A percentile compares a stretch with the other conserved stretches of the same genome.
These are phyloP conservation scores for Drosophila hydei DNA, from an alignment of 1,140 invertebrate species.

Conservation along the genomic window DNA sequence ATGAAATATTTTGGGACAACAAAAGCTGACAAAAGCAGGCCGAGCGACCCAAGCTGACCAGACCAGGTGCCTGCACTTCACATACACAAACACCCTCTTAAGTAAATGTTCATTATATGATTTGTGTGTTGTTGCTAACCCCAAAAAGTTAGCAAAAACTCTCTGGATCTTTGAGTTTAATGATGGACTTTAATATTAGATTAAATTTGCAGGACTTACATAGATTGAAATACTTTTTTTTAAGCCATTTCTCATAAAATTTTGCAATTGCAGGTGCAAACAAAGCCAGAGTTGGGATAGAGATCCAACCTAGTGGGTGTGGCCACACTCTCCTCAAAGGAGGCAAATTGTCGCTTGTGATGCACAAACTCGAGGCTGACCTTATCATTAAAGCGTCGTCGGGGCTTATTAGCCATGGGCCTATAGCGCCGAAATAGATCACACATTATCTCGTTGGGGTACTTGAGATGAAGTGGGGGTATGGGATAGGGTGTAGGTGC, in stretches of 20 bases:
- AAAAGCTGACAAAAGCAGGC: slow-evolving; percentile 45
- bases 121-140: slow-evolving; percentile 9
- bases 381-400: slow-evolving; percentile 59
- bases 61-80: slow-evolving; percentile 46
- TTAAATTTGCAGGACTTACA: background rate
- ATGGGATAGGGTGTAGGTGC: slow-evolving; percentile 66
- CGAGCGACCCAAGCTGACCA: slow-evolving; percentile 41
- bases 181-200: background rate
- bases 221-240: background rate
- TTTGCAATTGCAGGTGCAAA: slow-evolving; percentile 57
- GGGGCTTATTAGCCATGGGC: slow-evolving; percentile 33
- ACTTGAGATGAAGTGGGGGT: slow-evolving; percentile 45
- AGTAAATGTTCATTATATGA: background rate
- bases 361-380: slow-evolving; percentile 56
- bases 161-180: slow-evolving; percentile 14
- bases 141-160: slow-evolving; percentile 9
- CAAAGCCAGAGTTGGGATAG: slow-evolving; percentile 33
- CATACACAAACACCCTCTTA: slow-evolving; percentile 1
- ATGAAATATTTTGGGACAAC: slow-evolving; percentile 31
- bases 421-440: slow-evolving; percentile 62
- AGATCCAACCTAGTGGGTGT: slow-evolving; percentile 44
- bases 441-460: slow-evolving; percentile 70
- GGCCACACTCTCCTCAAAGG: slow-evolving; percentile 50
- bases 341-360: slow-evolving; percentile 47
- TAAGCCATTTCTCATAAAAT: background rate